Conservation (phyloP, 2,113 vertebrate genomes). For the Brachyhypopomus occidentalis region DNA sequence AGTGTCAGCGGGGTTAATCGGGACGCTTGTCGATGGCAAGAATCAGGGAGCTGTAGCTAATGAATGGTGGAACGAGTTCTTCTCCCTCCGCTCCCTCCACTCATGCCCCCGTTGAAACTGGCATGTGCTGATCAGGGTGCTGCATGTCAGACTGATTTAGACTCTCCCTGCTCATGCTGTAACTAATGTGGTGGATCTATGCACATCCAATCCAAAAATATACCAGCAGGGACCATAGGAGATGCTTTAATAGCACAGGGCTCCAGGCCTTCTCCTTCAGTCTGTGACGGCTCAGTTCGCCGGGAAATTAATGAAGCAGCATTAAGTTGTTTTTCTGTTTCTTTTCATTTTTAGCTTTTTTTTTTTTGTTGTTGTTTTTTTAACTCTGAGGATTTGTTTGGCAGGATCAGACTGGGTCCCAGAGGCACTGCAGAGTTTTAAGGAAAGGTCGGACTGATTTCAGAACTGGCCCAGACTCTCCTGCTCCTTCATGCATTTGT, state of each 20-base stretch:
- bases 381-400: neutral
- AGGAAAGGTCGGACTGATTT: constrained; percentile 19
- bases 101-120: neutral
- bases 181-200: constrained; percentile 29
- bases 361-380: neutral
- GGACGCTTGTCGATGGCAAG: neutral
- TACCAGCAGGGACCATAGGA: constrained; percentile 15
- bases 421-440: neutral
- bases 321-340: constrained; percentile 15
- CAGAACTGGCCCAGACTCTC: neutral
- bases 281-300: constrained; percentile 11
- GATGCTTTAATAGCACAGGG: constrained; percentile 22
- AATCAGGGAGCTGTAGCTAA: neutral
- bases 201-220: constrained; percentile 34
- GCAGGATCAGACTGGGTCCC: neutral
- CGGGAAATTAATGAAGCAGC: constrained; percentile 32
- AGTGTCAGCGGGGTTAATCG: neutral
- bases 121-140: neutral
- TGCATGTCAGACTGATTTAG: constrained; percentile 6
- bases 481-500: neutral
- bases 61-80: neutral
- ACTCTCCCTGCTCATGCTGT: constrained; percentile 17
- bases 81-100: neutral
- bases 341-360: neutral
- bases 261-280: constrained; percentile 16